Base-by-base conservation (phyloP, 2,113 vertebrate genomes). In the Theristicus caerulescens region DNA sequence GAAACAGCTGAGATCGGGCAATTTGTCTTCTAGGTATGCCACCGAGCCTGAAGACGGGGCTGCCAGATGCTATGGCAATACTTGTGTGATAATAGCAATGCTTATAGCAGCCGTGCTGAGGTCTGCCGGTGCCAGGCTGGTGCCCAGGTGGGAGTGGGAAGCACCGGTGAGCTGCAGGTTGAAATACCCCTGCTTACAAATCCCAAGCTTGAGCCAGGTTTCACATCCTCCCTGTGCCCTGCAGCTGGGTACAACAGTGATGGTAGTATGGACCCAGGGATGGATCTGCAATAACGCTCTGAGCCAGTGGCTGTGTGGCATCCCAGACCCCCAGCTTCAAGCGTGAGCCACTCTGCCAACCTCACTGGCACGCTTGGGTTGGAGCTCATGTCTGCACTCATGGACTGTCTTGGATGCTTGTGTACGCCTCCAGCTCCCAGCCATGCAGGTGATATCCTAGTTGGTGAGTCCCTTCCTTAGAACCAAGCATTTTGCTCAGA, bases 21-120 rank as follows among this genome's bases (percentile, higher is more conserved):
- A 61, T 80, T 74, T 67, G 4, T 57, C n/a, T 76, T 66, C 76
- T 49, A 49, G 42, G 5, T 44, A 34, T 44, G 42, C 13, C 40
- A 42, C 29, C 1, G 8, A 66, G n/a, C 34, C 51, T 3, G 2
- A 51, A 74, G 70, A 22, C 0, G 0, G 42, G 57, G 24, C 51
- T 90, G 36, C 42, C 31, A 49, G 24, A 15, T 36, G 31, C 65
- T 88, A 2, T 44, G 61, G 36, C 61, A 57, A 29, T 52, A 10
- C 20, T 57, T 25, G 49, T 19, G n/a, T 66, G 51, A 44, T 31
- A 65, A 17, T 1, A 40, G 27, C 44, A 11, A 4, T 6, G n/a
- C 40, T 81, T 16, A 13, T 5, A 59, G 72, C 62, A 54, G 82
- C 59, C 6, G 0, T 12, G 32, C 65, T 61, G 44, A 38, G 20